Base-by-base conservation (phyloP, 1,140 invertebrate species). In the Anastrepha obliqua region DNA sequence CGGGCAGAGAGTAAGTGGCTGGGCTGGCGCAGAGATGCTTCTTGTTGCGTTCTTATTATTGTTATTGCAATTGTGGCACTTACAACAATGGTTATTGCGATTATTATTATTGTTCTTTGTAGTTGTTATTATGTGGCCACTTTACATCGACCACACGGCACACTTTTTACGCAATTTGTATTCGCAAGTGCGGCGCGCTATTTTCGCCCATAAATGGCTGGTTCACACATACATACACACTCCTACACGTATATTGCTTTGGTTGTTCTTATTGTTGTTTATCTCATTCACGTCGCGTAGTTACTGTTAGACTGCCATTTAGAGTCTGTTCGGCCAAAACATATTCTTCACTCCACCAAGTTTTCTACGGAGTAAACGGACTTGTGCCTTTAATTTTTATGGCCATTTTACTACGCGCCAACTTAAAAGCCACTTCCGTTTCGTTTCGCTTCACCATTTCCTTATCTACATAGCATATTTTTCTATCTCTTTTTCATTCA, bases 341-440 rank as follows among this genome's bases (percentile, higher is more conserved):
- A 29, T 29, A 29, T 55, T 55, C 51, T 55, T 55, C 51, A 47
- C 67, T 44, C 42, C 42, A 44, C 2, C 15, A 39, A 47, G 67
- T 74, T 74, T 74, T 42, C 17, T 2, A 7, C 15, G 1, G 60
- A 2, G 67, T n/a, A 6, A 13, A 0, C 6, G 67, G 3, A 6
- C 13, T 44, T 74, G 42, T n/a, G 39, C 2, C 67, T 47, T 74
- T 47, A 42, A 47, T 74, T 74, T 74, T 42, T 74, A 74, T 44
- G 17, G 42, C 42, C 67, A 74, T 44, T 74, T 74, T 42, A 11
- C 42, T 62, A 17, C 9, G 42, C 67, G 17, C 15, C 13, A 74
- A 74, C 67, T 44, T 74, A 47, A 74, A 74, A 74, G 42, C 67
- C 67, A 74, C 67, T 74, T 74, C 67, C 67, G 67, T 74, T 74